A percentile compares a stretch with the other conserved stretches of the same genome.
Conservation (phyloP, 2,797 vertebrate species). For the Miichthys miiuy region DNA sequence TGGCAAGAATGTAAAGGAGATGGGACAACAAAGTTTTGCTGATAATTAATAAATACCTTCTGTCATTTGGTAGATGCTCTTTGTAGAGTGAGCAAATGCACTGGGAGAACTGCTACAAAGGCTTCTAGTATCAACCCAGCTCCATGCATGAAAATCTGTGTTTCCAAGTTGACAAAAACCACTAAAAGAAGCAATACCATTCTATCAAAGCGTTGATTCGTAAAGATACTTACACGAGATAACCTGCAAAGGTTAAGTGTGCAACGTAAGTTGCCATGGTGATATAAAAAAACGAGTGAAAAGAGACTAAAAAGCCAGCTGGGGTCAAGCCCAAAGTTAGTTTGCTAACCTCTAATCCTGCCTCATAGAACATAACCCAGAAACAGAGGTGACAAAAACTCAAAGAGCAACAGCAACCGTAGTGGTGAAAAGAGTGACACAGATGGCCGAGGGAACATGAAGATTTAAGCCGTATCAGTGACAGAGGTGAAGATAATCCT, state of each 20-base stretch:
- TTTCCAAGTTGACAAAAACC: background rate
- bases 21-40: background rate
- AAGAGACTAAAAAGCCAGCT: constrained; percentile 32
- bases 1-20: background rate
- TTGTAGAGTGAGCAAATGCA: background rate
- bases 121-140: background rate
- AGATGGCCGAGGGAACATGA: constrained; percentile 34
- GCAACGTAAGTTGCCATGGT: constrained; percentile 43
- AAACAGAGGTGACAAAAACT: constrained; percentile 58
- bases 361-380: constrained; percentile 50
- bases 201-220: background rate
- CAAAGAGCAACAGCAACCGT: constrained; percentile 24
- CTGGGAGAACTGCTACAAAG: background rate
- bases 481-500: constrained; percentile 64
- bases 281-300: constrained; percentile 12
- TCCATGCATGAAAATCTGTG: background rate
- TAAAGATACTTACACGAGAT: constrained; percentile 25
- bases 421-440: constrained; percentile 35
- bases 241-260: background rate
- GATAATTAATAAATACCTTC: background rate
- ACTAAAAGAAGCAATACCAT: background rate
- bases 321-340: constrained; percentile 55
- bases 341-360: constrained; percentile 47
- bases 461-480: constrained; percentile 54
- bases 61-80: background rate